These are phyloP conservation scores for Eristalis arbustorum DNA, from an alignment of 2,888 invertebrate genomes.

Conservation along the genomic window DNA sequence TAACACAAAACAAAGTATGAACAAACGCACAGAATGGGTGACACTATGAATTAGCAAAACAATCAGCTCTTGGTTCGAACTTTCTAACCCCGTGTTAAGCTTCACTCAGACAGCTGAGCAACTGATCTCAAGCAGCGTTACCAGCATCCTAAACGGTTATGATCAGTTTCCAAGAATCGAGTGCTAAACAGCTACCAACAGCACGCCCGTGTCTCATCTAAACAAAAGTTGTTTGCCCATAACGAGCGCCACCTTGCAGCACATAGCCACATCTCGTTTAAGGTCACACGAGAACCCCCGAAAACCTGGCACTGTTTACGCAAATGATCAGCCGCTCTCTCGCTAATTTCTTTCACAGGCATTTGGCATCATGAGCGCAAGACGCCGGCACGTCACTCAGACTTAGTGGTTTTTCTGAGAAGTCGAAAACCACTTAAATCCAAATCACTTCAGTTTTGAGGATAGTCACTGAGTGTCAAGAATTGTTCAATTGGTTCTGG, in stretches of 20 bases:
- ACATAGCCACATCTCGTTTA: neutral
- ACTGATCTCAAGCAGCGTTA: no score
- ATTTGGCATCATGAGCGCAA: neutral
- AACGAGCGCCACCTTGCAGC: neutral
- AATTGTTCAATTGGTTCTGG: neutral
- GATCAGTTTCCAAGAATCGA: neutral
- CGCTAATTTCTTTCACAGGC: neutral
- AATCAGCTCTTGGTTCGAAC: no score
- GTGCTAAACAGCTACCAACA: neutral
- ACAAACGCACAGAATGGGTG: no score
- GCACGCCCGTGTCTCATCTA: neutral
- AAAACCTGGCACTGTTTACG: neutral
- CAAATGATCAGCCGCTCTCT: neutral
- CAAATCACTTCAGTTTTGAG: constrained; percentile 8
- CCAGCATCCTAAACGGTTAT: no score
- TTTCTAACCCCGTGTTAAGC: no score
- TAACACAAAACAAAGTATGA: no score
- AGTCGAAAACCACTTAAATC: constrained; percentile 10
- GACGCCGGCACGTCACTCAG: neutral
- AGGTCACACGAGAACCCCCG: neutral
- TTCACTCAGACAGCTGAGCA: no score
- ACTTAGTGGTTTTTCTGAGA: neutral
- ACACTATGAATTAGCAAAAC: no score
- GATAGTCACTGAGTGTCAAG: neutral
- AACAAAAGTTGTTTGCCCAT: neutral